Evolutionary conservation across 2,888 invertebrate species (phyloP), one percentile per base, ranked within the genome.

Genomic region (Drosophila rubida): DNA sequence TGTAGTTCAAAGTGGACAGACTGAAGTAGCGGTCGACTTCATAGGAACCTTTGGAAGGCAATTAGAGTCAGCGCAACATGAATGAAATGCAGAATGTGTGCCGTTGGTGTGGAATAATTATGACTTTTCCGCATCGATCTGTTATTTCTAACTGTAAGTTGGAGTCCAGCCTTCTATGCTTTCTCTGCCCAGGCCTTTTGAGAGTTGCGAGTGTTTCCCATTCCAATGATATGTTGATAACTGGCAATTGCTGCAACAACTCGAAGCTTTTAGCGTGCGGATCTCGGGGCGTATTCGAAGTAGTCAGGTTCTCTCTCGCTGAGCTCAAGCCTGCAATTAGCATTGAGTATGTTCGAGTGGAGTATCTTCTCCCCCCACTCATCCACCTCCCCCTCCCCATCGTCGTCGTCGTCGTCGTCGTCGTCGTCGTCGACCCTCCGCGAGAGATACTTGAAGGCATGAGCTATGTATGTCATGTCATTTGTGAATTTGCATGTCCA

Each of bases 401-500:
- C n/a, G n/a, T n/a, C n/a, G n/a, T n/a, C n/a, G n/a, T n/a, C n/a
- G n/a, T n/a, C n/a, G n/a, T n/a, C n/a, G n/a, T n/a, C n/a, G n/a
- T n/a, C n/a, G 4, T 23, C 25, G 25, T 19, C 19, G 19, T 2
- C 25, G 25, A 25, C 25, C 25, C 25, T 25, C 1, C 19, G 19
- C 19, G 19, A 19, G 19, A 19, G 19, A 19, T 53, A 32, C 51
- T 39, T 14, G 45, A 22, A 45, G 65, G 54, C 49, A 35, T 59
- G 48, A 44, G 62, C 32, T 42, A 65, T 65, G 65, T 42, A 53
- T 75, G 78, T 63, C 73, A 78, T 86, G 80, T 86, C 88, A 83
- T 88, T 83, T 69, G 69, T 68, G 64, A 75, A 79, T 83, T 83
- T 88, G 88, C 82, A 83, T 83, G 82, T 76, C 83, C 63, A 45